Evolutionary conservation across 2,888 invertebrate species (phyloP), one percentile per base, ranked within the genome.

Genomic region (Drosophila neotestacea): DNA sequence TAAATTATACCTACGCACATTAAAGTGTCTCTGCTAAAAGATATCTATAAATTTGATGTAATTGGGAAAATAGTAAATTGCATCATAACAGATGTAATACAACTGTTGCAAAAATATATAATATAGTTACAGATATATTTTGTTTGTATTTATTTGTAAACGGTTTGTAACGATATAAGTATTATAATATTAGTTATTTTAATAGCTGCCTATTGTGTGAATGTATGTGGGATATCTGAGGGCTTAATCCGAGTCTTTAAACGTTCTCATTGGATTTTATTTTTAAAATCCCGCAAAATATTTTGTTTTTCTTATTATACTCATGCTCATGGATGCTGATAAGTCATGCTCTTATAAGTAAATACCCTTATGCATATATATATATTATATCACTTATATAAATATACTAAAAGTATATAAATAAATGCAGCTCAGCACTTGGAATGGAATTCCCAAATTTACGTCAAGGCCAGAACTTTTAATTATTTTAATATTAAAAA

Each of bases 321-420:
- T 52, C 6, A 11, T 28, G 11, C 30, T 32, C 9, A 22, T 16
- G 1, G 11, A 9, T 10, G 13, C 34, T 44, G 55, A 55, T 55
- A 55, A 55, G 44, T 44, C 9, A 13, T 10, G 42, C 22, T 34
- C n/a, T 7, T 22, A 41, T 2, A 5, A 0, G n/a, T 4, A 36
- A 44, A 27, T 42, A 44, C 55, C 42, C n/a, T 4, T 34, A 34
- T 27, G 7, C 1, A 54, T 54, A 27, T 9, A 54, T 9, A 54
- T 54, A 13, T 6, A 34, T 32, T 34, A 42, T 30, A 13, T 16
- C 16, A 13, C 6, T 30, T 32, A 22, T 22, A 22, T 32, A 9
- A 6, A 9, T 6, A 32, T 32, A 32, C 4, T 7, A 4, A 30
- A 30, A 30, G 30, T 5, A 28, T n/a, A 5, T 46, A 7, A 13